These are phyloP conservation scores for Sebastes itinus DNA, from an alignment of 2,797 vertebrate genomes.

Conservation along the genomic window DNA sequence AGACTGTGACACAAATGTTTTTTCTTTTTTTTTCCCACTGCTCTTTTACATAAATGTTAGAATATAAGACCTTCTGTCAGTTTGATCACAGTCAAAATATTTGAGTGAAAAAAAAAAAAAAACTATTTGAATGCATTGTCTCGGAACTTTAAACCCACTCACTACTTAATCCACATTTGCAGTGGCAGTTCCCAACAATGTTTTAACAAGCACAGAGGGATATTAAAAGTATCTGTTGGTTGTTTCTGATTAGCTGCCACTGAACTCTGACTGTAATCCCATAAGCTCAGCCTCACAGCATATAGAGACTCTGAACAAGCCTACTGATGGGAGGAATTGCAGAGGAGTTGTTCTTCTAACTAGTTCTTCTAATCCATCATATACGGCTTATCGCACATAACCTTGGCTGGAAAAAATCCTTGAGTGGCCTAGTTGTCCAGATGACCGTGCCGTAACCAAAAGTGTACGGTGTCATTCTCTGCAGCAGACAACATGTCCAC, in stretches of 20 bases:
- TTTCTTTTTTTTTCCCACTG: accelerated
- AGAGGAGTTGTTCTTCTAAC: conserved; percentile 57
- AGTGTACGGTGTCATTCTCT: not conserved
- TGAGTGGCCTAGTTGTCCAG: not conserved
- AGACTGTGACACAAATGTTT: conserved; percentile 29
- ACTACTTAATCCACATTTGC: conserved; percentile 64
- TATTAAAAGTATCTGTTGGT: conserved; percentile 74
- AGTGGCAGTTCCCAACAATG: conserved; percentile 62
- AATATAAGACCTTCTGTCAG: conserved; percentile 26
- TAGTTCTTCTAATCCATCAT: conserved; percentile 62
- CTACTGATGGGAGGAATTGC: conserved; percentile 53
- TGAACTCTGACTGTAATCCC: conserved; percentile 76
- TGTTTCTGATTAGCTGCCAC: conserved; percentile 76
- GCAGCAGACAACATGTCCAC: not conserved
- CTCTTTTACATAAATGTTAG: conserved; percentile 17
- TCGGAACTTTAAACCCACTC: conserved; percentile 42
- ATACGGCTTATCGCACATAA: conserved; percentile 35
- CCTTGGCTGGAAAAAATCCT: conserved; percentile 34
- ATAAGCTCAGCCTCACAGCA: conserved; percentile 60
- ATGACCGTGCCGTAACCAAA: conserved; percentile 5
- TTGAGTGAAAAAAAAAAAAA: not conserved
- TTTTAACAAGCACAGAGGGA: conserved; percentile 68
- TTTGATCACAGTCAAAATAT: conserved; percentile 40
- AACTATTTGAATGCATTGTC: conserved; percentile 54
- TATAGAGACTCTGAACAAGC: conserved; percentile 43